Evolutionary conservation across 1,140 invertebrate species (phyloP), one percentile per base, ranked within the genome.

Genomic region (Aphelinus certus): DNA sequence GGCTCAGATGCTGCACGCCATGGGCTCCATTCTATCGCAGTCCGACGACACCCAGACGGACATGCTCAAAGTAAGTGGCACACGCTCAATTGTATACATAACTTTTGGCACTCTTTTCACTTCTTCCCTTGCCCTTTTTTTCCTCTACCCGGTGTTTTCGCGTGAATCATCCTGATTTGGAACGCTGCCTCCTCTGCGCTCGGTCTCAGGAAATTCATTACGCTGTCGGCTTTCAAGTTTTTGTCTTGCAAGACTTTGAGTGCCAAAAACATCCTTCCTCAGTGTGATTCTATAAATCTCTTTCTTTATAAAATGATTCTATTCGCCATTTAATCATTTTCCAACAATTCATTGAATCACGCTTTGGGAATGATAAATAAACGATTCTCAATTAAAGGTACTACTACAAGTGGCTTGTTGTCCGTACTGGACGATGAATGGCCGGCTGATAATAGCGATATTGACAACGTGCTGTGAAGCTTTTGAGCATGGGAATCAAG

Each of bases 1-100:
- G 7, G 94, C 95, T 2, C 96, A 98, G 86, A 89, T 98, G 57
- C 88, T 98, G 60, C 92, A 94, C 58, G 91, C 95, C 7, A 94
- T 96, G 69, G 91, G 92, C 61, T 94, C 94, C 1, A 93, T 96
- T 78, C 89, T 91, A 26, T 89, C 90, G 1, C 91, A 94, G 76
- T 91, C 92, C 2, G 94, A 95, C 84, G 93, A 94, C 71, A 91
- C 91, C 2, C 94, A 94, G 85, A 92, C 94, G 65, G 93, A 94
- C 78, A 91, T 93, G 84, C 86, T 93, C 53, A 93, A 92, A 85
- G 92, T 93, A 82, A 81, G 76, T 76, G 56, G 26, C 46, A 57
- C 51, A 53, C 4, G 51, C 51, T 53, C 51, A 53, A 53, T 53
- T 53, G 4, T 53, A 53, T 53, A 6, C 51, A 4, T 53, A 4